Percentiles rank a stretch among this genome's conserved stretches.
Conservation (phyloP, 2,888 invertebrate species). For the Cantharis rufa region DNA sequence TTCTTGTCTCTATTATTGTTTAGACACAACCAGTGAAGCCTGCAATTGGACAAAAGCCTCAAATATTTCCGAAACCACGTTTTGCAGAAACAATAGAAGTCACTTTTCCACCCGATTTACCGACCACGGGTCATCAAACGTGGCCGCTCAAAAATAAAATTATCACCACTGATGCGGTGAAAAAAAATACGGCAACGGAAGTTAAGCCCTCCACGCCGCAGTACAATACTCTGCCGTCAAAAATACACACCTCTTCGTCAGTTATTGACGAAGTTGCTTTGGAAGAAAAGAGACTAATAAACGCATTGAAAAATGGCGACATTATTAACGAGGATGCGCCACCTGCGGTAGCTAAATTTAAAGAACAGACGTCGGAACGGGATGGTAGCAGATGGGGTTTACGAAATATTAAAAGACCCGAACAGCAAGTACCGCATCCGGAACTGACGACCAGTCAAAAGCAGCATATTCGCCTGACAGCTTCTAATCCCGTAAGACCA, state of each 20-base stretch:
- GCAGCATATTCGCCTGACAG: slow-evolving; percentile 58
- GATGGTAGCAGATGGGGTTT: slow-evolving; percentile 51
- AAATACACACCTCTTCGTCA: slow-evolving; percentile 37
- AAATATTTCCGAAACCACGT: slow-evolving; percentile 57
- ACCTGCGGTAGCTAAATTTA: slow-evolving; percentile 20
- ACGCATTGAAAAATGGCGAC: slow-evolving; percentile 76
- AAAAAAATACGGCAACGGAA: slow-evolving; percentile 28
- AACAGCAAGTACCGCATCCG: slow-evolving; percentile 67
- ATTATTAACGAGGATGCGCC: slow-evolving; percentile 60
- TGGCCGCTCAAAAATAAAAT: slow-evolving; percentile 67
- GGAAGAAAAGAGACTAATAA: slow-evolving; percentile 78
- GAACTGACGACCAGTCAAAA: slow-evolving; percentile 65
- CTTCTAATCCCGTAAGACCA: slow-evolving; percentile 75
- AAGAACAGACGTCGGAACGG: slow-evolving; percentile 24
- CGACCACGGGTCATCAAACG: slow-evolving; percentile 56
- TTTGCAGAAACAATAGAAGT: slow-evolving; percentile 68
- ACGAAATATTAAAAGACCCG: slow-evolving; percentile 53
- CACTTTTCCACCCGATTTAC: slow-evolving; percentile 65
- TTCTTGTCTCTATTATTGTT: not conserved
- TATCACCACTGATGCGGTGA: slow-evolving; percentile 47
- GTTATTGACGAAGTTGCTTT: slow-evolving; percentile 73
- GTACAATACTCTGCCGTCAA: slow-evolving; percentile 31
- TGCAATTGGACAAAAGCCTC: slow-evolving; percentile 57
- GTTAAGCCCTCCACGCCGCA: slow-evolving; percentile 19
- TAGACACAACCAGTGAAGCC: slow-evolving; percentile 53